Evolutionary conservation across 2,888 invertebrate genomes (phyloP).

Genomic region (Branchellion lobata): DNA sequence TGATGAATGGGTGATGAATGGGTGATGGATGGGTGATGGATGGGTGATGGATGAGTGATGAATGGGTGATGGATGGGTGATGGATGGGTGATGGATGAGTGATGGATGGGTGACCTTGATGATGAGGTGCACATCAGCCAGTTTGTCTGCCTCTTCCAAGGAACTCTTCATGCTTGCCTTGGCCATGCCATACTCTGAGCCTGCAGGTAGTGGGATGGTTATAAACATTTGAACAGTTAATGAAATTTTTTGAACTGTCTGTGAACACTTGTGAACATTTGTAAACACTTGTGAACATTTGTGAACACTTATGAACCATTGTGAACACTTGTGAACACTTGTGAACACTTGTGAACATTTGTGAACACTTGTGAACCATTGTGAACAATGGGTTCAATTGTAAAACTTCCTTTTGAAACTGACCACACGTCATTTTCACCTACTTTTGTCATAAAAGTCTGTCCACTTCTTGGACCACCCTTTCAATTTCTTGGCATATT

Average conservation of each 20-base stretch:
- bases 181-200: constrained; percentile 94
- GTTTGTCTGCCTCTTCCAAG: constrained; percentile 85
- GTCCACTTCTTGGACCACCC: constrained; percentile 98
- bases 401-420: no score
- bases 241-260: no score
- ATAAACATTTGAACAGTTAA: not conserved
- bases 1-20: constrained; percentile 3
- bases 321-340: no score
- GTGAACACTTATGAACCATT: no score
- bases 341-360: no score
- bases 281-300: no score
- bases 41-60: no score
- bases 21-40: no score
- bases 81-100: not conserved
- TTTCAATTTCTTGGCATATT: constrained; percentile 88
- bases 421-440: constrained; percentile 16
- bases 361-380: no score
- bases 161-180: constrained; percentile 96
- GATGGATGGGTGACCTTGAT: constrained; percentile 50
- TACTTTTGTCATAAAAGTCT: constrained; percentile 91
- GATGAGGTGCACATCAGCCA: constrained; percentile 85
- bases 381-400: no score
- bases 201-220: constrained; percentile 62
- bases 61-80: no score
- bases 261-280: no score